These are phyloP conservation scores for Pharmacophagus antenor DNA, from an alignment of 2,888 invertebrate species.

Conservation along the genomic window DNA sequence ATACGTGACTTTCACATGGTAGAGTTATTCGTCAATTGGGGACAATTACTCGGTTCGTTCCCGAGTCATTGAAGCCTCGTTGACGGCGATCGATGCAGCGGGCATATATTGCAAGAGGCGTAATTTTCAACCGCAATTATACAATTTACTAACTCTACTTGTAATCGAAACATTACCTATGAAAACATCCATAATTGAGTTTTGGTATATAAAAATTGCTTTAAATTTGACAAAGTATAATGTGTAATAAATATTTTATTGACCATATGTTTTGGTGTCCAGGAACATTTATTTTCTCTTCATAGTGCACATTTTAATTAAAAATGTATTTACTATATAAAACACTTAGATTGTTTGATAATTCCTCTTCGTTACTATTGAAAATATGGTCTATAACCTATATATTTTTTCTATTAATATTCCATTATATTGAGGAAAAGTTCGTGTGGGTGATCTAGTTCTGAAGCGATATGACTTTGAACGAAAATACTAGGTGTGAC, in stretches of 20 bases:
- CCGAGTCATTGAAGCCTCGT: slow-evolving; percentile 43
- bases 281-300: too few relatives aligned
- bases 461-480: slow-evolving; percentile 38
- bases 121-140: slow-evolving; percentile 70
- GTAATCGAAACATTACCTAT: slow-evolving; percentile 31
- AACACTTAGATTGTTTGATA: too few relatives aligned
- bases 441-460: slow-evolving; percentile 25
- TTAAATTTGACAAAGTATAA: too few relatives aligned
- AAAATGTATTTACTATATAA: not conserved
- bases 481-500: slow-evolving; percentile 58
- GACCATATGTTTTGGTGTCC: too few relatives aligned
- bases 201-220: too few relatives aligned
- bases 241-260: too few relatives aligned
- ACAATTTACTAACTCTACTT: slow-evolving; percentile 48
- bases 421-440: slow-evolving; percentile 26
- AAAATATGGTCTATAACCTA: too few relatives aligned
- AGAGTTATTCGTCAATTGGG: slow-evolving; percentile 69
- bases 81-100: slow-evolving; percentile 59
- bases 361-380: too few relatives aligned
- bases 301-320: slow-evolving; percentile 20
- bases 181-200: too few relatives aligned
- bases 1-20: slow-evolving; percentile 45
- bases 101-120: slow-evolving; percentile 58
- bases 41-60: slow-evolving; percentile 67
- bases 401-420: too few relatives aligned